Base-by-base conservation (phyloP, 2,888 invertebrate genomes). In the Endotricha flammealis region DNA sequence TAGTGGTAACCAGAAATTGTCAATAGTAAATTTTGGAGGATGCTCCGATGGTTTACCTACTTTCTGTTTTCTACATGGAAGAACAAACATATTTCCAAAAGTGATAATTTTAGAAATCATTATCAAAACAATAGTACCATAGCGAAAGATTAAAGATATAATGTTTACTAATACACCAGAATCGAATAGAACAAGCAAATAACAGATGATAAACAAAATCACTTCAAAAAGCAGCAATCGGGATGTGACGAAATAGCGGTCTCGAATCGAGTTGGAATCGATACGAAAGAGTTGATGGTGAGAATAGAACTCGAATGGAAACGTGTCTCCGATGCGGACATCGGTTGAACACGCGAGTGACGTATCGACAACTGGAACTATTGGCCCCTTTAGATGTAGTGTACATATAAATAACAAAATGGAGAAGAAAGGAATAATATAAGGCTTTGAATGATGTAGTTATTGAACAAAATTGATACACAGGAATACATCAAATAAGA, bases 251-350 rank as follows among this genome's bases (percentile, higher is more conserved):
- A 35, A 35, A 35, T 35, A 10, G 22, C 29, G 28, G 20, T 22
- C 29, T 35, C 22, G 35, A 29, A 29, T 35, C 29, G 29, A 29
- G 23, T 35, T 28, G 29, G 29, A 35, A 35, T 35, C 35, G 35
- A 35, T 35, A 35, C 29, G 22, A 29, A 28, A 35, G 35, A 29
- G 29, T 35, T 35, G 27, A 27, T 11, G 17, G 22, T 23, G 22
- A 22, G 35, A 35, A 35, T 35, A 35, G 29, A 29, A 34, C 25
- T 34, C 34, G 28, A 34, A 35, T 35, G 14, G 35, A 35, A 35
- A 35, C 29, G 29, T 35, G 22, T 35, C 35, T 35, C 13, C 22
- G 29, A 22, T 29, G 29, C 29, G 35, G 35, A 35, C 35, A 35
- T 34, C 20, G 33, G 29, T 9, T 10, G 23, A 23, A 23, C 29